phyloP scores from a whole-genome alignment of 1,140 invertebrate genomes.

The Drosophila punjabiensis region DNA sequence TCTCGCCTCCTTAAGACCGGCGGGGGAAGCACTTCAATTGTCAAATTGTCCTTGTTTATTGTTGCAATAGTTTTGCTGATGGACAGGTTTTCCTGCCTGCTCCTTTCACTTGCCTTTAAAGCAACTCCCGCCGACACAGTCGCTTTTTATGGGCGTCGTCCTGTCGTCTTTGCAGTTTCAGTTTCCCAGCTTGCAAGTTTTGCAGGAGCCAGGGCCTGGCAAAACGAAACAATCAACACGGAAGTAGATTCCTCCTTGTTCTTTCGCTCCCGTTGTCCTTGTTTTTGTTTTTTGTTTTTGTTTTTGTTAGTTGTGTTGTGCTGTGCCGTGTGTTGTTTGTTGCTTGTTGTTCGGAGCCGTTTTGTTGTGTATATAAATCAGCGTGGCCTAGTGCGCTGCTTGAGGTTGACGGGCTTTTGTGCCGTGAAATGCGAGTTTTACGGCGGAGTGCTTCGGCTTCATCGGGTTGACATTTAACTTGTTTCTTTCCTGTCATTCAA shows the following conservation, averaged over 20 bases:
- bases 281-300: slow-evolving; percentile 16
- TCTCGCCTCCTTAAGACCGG: slow-evolving; percentile 1
- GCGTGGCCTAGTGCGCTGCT: slow-evolving; percentile 80
- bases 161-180: slow-evolving; percentile 50
- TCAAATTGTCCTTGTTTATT: slow-evolving; percentile 83
- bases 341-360: slow-evolving; percentile 41
- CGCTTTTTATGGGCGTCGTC: slow-evolving; percentile 76
- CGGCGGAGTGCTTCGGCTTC: slow-evolving; percentile 77
- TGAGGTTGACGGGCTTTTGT: slow-evolving; percentile 78
- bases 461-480: slow-evolving; percentile 80
- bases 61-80: slow-evolving; percentile 82
- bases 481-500: slow-evolving; percentile 51
- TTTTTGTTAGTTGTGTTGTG: slow-evolving; percentile 25
- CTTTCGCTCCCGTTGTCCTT: slow-evolving; percentile 45
- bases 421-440: slow-evolving; percentile 68
- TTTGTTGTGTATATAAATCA: slow-evolving; percentile 64
- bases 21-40: slow-evolving; percentile 76
- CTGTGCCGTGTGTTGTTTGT: slow-evolving; percentile 4
- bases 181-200: slow-evolving; percentile 24
- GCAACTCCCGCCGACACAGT: slow-evolving; percentile 75
- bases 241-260: slow-evolving; percentile 66
- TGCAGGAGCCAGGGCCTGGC: slow-evolving; percentile 41
- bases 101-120: slow-evolving; percentile 81
- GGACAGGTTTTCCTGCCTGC: slow-evolving; percentile 70
- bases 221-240: slow-evolving; percentile 81